Conservation (phyloP, 2,113 vertebrate genomes). For the Diphyllodes magnificus region DNA sequence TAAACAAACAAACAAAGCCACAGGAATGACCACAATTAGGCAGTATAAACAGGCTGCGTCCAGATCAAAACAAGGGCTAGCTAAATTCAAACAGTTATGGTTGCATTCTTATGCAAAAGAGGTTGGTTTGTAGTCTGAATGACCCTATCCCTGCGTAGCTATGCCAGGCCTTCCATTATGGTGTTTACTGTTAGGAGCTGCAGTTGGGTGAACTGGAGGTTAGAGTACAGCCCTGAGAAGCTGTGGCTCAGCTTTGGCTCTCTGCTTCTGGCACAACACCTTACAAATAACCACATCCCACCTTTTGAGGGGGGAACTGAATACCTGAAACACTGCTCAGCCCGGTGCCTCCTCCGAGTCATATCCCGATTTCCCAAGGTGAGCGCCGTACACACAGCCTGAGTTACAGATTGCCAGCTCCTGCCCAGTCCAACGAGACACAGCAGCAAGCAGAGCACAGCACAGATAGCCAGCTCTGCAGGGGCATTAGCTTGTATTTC, state of each 20-base stretch:
- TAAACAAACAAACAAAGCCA: slow-evolving; percentile 67
- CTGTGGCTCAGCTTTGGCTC: not conserved
- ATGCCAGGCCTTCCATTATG: not conserved
- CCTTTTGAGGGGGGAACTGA: not conserved
- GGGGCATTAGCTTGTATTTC: not conserved
- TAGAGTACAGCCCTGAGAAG: not conserved
- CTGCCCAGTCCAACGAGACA: not conserved
- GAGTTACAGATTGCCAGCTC: not conserved
- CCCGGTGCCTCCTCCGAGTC: rapidly evolving
- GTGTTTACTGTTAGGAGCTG: not conserved
- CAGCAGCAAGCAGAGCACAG: not conserved
- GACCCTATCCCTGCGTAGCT: not conserved
- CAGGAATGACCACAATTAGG: slow-evolving; percentile 45
- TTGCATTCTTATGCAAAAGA: not conserved
- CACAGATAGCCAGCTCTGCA: not conserved
- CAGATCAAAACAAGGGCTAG: slow-evolving; percentile 28
- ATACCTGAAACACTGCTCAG: not conserved
- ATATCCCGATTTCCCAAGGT: not conserved
- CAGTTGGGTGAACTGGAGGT: not conserved
- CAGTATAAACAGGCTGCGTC: slow-evolving; percentile 35
- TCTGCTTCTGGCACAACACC: not conserved
- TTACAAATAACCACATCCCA: not conserved
- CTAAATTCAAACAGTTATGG: not conserved
- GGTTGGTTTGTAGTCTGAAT: not conserved
- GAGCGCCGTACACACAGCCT: rapidly evolving